A percentile compares a stretch with the other conserved stretches of the same genome.
phyloP scores from a whole-genome alignment of 2,888 invertebrate species.

The Tipula vernalis region DNA sequence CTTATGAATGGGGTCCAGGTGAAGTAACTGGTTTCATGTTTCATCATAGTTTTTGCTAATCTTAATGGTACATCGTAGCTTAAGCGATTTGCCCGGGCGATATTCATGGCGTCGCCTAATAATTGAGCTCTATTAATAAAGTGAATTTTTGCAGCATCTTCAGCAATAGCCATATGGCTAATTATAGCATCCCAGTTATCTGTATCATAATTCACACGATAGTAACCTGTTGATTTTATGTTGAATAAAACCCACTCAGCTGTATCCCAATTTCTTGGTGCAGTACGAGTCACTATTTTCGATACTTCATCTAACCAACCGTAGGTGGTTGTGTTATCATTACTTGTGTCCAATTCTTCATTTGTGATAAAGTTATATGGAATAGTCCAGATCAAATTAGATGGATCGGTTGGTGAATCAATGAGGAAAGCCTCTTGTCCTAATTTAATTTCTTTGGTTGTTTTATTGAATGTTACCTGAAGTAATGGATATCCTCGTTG shows the following conservation, averaged over 20 bases:
- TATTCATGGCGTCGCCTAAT: slow-evolving; percentile 62
- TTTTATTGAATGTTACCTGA: slow-evolving; percentile 39
- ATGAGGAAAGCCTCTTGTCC: slow-evolving; percentile 7
- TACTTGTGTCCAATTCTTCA: not conserved
- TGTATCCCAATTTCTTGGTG: not conserved
- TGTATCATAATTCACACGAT: slow-evolving; percentile 51
- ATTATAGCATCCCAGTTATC: slow-evolving; percentile 42
- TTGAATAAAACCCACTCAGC: slow-evolving; percentile 39
- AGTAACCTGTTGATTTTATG: slow-evolving; percentile 37
- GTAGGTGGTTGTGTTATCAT: not conserved
- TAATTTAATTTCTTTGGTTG: slow-evolving; percentile 15
- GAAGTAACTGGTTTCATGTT: not conserved
- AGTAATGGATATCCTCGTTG: slow-evolving; percentile 48
- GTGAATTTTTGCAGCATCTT: slow-evolving; percentile 42
- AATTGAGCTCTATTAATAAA: slow-evolving; percentile 67
- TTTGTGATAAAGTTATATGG: slow-evolving; percentile 24
- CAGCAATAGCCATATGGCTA: slow-evolving; percentile 36
- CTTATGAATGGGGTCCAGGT: not conserved
- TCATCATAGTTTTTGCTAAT: slow-evolving; percentile 25
- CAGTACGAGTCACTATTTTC: not conserved
- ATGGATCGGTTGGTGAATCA: slow-evolving; percentile 12
- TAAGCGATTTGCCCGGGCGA: not conserved
- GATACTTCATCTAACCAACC: not conserved
- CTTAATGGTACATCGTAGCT: slow-evolving; percentile 40
- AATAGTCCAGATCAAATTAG: slow-evolving; percentile 23